Evolutionary conservation across 2,113 vertebrate species (phyloP), one percentile per base, ranked within the genome.

Genomic region (Atherinomorus stipes): DNA sequence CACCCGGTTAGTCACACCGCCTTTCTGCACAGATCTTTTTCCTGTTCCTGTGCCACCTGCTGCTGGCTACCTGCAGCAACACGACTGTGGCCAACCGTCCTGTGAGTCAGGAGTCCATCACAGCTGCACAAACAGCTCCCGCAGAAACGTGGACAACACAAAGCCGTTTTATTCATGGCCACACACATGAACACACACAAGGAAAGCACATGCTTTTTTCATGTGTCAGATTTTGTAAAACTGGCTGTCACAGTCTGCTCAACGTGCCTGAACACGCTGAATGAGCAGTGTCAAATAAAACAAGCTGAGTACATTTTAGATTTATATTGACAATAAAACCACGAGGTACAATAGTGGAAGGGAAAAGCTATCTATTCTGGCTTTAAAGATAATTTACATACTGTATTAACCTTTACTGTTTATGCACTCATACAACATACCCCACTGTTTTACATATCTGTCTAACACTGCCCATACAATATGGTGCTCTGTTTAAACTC

Each of bases 21-120:
- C 78, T 64, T 65, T 66, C 47, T 75, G 62, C 52, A 62, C 47
- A 56, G 42, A 38, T 52, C 38, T 26, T 45, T 31, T 28, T 19
- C 52, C 52, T 31, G 15, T 60, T 56, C 49, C 54, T 34, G 4
- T 47, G 15, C 72, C 68, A 63, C 47, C 66, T 54, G 77, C 78
- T 87, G 75, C 70, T 37, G 63, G 64, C 56, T 74, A 80, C 86
- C 77, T 87, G 80, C 67, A 50, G 45, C 23, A 52, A 37, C 67
- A 13, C 38, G 58, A 25, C 26, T 0, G 40, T 31, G 51, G 63
- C 75, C 70, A 64, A 42, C 18, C 50, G 53, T 54, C 47, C 67
- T 40, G 64, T 76, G 81, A 85, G 49, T 89, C 74, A 84, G 72
- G 72, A 75, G 40, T 64, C 60, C 47, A 38, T 57, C 65, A 60